phyloP scores from a whole-genome alignment of 2,113 vertebrate species.

The Quiscalus mexicanus region DNA sequence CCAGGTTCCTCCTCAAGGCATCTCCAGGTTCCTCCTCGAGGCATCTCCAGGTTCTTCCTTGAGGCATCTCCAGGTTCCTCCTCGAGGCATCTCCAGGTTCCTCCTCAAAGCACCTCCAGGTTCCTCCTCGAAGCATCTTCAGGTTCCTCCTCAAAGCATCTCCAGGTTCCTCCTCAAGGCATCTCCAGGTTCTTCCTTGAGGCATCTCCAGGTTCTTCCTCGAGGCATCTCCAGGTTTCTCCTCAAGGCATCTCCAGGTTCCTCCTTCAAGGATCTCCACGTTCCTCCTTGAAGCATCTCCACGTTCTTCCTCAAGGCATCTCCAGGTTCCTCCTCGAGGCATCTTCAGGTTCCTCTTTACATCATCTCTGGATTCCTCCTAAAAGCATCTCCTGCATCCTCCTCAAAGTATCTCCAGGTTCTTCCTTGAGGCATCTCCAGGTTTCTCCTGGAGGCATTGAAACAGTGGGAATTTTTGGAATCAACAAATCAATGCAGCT shows the following conservation, averaged over 20 bases:
- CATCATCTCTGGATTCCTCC: background rate
- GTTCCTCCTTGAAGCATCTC: background rate
- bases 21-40: background rate
- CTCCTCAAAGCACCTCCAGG: rapidly evolving
- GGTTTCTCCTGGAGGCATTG: background rate
- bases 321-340: background rate
- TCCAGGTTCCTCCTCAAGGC: background rate
- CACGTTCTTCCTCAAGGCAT: no score
- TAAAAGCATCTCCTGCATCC: background rate
- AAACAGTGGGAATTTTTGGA: no score
- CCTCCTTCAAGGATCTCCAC: rapidly evolving
- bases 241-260: background rate
- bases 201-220: background rate
- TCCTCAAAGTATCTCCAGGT: background rate
- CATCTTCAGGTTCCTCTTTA: background rate
- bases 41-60: background rate
- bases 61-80: background rate
- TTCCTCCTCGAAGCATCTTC: no score
- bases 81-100: background rate
- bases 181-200: background rate
- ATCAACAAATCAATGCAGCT: background rate
- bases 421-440: background rate
- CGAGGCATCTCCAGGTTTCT: background rate
- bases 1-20: no score
- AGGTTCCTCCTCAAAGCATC: background rate